phyloP scores from a whole-genome alignment of 2,888 invertebrate species.

The Pterobdella sp. region DNA sequence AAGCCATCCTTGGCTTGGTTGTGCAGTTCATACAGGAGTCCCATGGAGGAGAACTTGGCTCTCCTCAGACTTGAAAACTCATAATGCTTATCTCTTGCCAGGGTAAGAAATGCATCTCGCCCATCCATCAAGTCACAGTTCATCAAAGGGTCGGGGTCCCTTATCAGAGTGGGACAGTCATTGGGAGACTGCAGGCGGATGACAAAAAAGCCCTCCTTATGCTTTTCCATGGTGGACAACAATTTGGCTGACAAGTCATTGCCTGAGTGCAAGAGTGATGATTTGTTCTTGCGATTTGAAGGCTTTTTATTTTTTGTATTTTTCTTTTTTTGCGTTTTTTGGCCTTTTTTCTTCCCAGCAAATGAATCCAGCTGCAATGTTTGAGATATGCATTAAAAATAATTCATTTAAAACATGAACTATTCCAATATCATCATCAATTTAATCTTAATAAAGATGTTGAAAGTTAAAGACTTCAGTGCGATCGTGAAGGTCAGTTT shows the following conservation, averaged over 20 bases:
- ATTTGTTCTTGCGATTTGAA: slow-evolving; percentile 74
- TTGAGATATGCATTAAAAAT: not conserved
- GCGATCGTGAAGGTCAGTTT: slow-evolving; percentile 18
- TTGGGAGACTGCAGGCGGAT: slow-evolving; percentile 88
- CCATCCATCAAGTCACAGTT: slow-evolving; percentile 99
- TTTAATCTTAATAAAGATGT: too few relatives aligned
- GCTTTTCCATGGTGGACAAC: slow-evolving; percentile 97
- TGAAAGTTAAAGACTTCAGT: slow-evolving; percentile 27
- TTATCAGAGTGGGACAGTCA: slow-evolving; percentile 70
- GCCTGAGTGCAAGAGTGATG: slow-evolving; percentile 85
- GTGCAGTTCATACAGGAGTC: slow-evolving; percentile 94
- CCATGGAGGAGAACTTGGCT: slow-evolving; percentile 89
- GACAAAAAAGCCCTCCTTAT: slow-evolving; percentile 99
- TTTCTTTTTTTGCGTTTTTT: slow-evolving; percentile 83
- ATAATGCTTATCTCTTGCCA: slow-evolving; percentile 95
- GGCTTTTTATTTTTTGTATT: slow-evolving; percentile 79
- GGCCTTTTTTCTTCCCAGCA: slow-evolving; percentile 68
- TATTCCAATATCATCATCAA: too few relatives aligned
- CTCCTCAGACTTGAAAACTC: slow-evolving; percentile 92
- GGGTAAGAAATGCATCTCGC: slow-evolving; percentile 90
- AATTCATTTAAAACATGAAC: not conserved
- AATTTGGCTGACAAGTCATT: slow-evolving; percentile 81
- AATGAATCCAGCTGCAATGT: slow-evolving; percentile 24
- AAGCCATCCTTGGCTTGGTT: slow-evolving; percentile 96
- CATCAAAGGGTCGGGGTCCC: slow-evolving; percentile 90